Evolutionary conservation across 1,140 invertebrate genomes (phyloP), one percentile per base, ranked within the genome.

Genomic region (Hyles vespertilio): DNA sequence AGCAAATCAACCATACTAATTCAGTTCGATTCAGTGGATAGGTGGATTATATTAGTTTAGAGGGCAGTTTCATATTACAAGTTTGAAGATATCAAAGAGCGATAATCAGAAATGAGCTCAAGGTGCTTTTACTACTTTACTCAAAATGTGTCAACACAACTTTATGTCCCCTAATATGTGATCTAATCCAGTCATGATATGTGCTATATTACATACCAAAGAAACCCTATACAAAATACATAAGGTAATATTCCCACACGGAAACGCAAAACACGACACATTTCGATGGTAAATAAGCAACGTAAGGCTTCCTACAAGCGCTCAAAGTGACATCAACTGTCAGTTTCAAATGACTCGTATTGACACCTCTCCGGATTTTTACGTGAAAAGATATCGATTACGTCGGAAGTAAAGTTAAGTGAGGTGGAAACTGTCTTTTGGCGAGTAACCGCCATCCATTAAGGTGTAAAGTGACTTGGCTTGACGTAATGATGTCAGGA

Each of bases 371-470:
- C 59, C 61, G 58, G 75, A 77, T 79, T 85, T 81, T 72, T 71
- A 70, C 59, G 58, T 72, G 59, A 73, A 80, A 72, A n/a, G 80
- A 81, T 82, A 85, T 83, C 79, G 71, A 78, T 83, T 81, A 74
- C 79, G 67, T 51, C 75, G 80, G 82, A 83, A 81, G 73, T 81
- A 59, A 74, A 68, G 74, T 68, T 80, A 77, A 80, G 79, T 81
- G 79, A 75, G 40, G 74, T 65, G 75, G 79, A 84, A 82, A 81
- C 66, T 79, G 79, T 82, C 81, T 70, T 74, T 74, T 79, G 67
- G 67, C 69, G 65, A 77, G 64, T 67, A 69, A 69, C 67, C 64
- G 61, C 65, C 71, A 69, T 74, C 79, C 79, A 80, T 79, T 80
- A 79, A 69, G 70, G 77, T 78, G 77, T 79, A 69, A 76, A 76